A percentile compares a stretch with the other conserved stretches of the same genome.
phyloP scores from a whole-genome alignment of 2,797 vertebrate genomes.

The Tangara arthus region DNA sequence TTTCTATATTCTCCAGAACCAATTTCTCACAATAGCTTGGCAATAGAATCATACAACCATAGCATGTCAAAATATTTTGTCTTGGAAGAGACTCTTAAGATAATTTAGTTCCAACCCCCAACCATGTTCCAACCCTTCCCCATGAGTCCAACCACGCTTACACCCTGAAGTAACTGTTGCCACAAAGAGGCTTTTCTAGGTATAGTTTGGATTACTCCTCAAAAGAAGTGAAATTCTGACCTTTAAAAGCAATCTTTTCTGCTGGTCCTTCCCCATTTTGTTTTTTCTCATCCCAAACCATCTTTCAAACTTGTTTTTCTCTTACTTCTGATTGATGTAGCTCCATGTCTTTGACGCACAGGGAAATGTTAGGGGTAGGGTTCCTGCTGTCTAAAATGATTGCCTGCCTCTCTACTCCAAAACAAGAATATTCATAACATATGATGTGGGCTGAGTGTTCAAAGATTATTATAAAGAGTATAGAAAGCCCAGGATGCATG shows the following conservation, averaged over 20 bases:
- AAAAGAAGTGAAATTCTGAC: background rate
- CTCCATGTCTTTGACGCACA: background rate
- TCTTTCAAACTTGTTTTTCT: background rate
- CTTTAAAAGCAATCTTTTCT: background rate
- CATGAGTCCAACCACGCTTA: background rate
- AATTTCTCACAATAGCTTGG: background rate
- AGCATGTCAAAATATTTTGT: background rate
- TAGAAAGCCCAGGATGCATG: background rate
- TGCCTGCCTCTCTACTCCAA: background rate
- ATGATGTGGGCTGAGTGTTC: background rate
- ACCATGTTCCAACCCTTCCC: background rate
- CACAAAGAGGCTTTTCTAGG: background rate
- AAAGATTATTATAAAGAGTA: slow-evolving; percentile 1
- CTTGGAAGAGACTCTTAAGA: background rate
- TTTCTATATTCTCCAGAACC: background rate
- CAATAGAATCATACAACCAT: accelerated
- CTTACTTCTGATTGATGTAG: background rate
- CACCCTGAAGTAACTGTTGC: background rate
- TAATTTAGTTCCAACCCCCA: background rate
- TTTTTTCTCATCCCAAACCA: background rate
- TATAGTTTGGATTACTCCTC: background rate
- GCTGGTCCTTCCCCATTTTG: background rate
- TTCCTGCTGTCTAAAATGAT: background rate
- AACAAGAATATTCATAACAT: slow-evolving; percentile 32
- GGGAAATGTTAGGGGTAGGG: background rate